These are phyloP conservation scores for Trachurus trachurus DNA, from an alignment of 2,797 vertebrate genomes.

Conservation along the genomic window DNA sequence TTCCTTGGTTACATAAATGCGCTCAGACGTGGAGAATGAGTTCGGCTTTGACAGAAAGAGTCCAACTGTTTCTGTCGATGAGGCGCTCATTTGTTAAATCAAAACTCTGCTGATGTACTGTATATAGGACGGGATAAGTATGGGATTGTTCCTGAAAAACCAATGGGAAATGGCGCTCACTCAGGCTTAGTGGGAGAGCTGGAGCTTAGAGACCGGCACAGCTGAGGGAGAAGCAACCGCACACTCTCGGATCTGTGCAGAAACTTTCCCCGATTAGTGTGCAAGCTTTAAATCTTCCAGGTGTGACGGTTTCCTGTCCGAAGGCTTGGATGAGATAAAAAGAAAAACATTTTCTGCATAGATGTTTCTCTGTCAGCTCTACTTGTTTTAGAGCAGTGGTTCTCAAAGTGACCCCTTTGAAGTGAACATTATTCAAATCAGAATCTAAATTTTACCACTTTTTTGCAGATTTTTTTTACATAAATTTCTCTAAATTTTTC, in stretches of 20 bases:
- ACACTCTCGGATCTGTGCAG: constrained; percentile 5
- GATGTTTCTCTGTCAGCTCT: constrained; percentile 7
- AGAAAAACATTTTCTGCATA: constrained; percentile 7
- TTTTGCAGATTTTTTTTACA: too few species aligned
- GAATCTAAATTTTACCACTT: too few species aligned
- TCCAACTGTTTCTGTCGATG: neutral
- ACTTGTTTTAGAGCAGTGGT: neutral
- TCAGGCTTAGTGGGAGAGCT: constrained; percentile 6
- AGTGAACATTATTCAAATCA: too few species aligned
- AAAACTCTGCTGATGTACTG: neutral
- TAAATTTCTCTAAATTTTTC: too few species aligned
- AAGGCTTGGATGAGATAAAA: constrained; percentile 14
- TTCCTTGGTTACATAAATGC: constrained; percentile 16
- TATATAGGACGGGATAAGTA: neutral
- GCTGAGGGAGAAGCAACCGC: constrained; percentile 6
- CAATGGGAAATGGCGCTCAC: constrained; percentile 3
- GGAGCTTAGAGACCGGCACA: constrained; percentile 19
- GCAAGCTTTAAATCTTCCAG: constrained; percentile 33
- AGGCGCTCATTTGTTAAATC: neutral
- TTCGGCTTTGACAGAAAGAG: neutral
- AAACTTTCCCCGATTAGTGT: constrained; percentile 21
- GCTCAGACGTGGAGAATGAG: neutral
- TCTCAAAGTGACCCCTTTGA: too few species aligned
- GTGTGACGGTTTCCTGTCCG: constrained; percentile 11
- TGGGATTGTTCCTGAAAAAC: neutral